Base-by-base conservation (phyloP, 1,140 invertebrate species). In the Pectinophora gossypiella region DNA sequence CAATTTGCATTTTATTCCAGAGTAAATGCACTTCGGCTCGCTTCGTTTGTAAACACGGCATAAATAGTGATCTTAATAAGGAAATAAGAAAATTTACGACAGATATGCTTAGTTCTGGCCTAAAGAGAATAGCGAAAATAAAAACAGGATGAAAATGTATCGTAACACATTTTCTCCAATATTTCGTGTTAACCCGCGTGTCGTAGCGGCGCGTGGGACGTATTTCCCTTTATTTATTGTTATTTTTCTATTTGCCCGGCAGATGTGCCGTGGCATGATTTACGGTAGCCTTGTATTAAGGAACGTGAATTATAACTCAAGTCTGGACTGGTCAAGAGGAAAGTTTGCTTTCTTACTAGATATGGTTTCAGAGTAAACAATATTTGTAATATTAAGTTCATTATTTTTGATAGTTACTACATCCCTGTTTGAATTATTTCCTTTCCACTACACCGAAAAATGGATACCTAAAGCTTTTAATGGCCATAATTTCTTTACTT, bases 191-290 rank as follows among this genome's bases (percentile, higher is more conserved):
- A 60, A 57, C 57, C 62, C 54, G 63, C 60, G 66, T 74, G 10
- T 10, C 36, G 10, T 22, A n/a, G 18, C 53, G 52, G 56, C 36
- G 12, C 63, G 51, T 47, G 48, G 49, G 50, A 55, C 53, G 57
- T 60, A 58, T 68, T 74, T 71, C 68, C 75, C 71, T 81, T 69
- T 85, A 86, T 86, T 86, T 85, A 86, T 86, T 85, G 83, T 86
- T 86, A 86, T 86, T 86, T 86, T 86, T 86, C 83, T 86, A 86
- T 86, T 86, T 86, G 67, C 74, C 59, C 70, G 76, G 83, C 83
- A 86, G 80, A 86, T 86, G 83, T 86, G 77, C 76, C 67, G 52
- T 56, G 61, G 54, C 45, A 66, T 86, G 83, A 86, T 86, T 86
- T 86, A 86, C 83, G 71, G 58, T 65, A 58, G 64, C 40, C 54